phyloP scores from a whole-genome alignment of 2,113 vertebrate species.

The Cyanocitta stelleri region DNA sequence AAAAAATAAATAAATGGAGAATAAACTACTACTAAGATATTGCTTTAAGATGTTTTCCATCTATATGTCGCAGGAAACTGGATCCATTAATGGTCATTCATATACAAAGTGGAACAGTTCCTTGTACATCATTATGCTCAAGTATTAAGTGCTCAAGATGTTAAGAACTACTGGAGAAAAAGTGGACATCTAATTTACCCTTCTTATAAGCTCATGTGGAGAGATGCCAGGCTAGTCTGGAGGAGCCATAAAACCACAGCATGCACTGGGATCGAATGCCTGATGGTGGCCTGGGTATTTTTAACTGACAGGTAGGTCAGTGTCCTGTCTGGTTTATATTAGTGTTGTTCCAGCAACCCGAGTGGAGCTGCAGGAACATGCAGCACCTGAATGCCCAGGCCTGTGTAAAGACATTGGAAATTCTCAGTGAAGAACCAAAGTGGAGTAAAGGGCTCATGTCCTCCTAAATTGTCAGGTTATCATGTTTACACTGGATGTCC shows the following conservation, averaged over 20 bases:
- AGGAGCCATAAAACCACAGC: not conserved
- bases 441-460: not conserved
- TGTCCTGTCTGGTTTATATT: not conserved
- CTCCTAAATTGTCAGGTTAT: not conserved
- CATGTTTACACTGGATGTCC: not conserved
- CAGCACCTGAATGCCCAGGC: not conserved
- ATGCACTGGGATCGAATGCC: not conserved
- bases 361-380: not conserved
- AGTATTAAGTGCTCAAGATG: not conserved
- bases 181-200: not conserved
- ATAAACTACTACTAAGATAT: not conserved
- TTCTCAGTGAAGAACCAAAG: not conserved
- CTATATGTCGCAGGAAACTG: not conserved
- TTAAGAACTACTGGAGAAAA: not conserved
- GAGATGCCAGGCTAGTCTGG: not conserved
- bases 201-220: not conserved
- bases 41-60: not conserved
- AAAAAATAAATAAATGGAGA: not conserved
- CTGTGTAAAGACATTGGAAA: not conserved
- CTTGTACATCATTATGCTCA: not conserved
- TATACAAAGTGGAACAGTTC: not conserved
- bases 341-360: not conserved
- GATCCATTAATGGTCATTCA: not conserved
- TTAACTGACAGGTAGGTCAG: not conserved
- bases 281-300: not conserved